phyloP scores from a whole-genome alignment of 2,113 vertebrate species.

The Apodemus speciosus region DNA sequence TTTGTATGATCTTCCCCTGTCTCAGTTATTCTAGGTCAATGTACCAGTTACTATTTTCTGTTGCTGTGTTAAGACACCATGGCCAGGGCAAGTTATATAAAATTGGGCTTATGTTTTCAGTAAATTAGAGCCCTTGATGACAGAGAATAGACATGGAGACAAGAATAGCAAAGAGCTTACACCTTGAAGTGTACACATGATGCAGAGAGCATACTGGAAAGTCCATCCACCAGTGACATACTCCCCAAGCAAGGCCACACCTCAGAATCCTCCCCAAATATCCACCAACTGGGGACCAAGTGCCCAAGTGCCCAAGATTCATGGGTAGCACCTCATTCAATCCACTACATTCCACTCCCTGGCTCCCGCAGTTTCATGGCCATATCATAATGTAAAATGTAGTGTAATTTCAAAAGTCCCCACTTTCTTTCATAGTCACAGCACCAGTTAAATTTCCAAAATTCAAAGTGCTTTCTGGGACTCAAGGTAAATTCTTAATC shows the following conservation, averaged over 20 bases:
- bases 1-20: neutral
- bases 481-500: neutral
- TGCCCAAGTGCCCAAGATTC: neutral
- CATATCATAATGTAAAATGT: neutral
- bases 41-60: neutral
- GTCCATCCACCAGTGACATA: neutral
- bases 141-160: neutral
- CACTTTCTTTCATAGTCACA: neutral
- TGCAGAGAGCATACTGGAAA: neutral
- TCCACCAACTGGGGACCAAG: neutral
- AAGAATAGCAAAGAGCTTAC: neutral
- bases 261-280: neutral
- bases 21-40: neutral
- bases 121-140: neutral
- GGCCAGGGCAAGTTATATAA: neutral
- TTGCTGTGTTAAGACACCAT: neutral
- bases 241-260: neutral
- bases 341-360: neutral
- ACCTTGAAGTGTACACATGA: neutral
- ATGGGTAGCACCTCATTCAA: neutral
- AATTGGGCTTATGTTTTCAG: neutral
- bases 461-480: neutral
- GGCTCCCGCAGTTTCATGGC: neutral
- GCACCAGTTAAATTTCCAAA: neutral
- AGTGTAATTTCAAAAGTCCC: neutral